Percentiles rank a stretch among this genome's conserved stretches.
phyloP scores from a whole-genome alignment of 2,888 invertebrate species.

The Shargacucullia verbasci region DNA sequence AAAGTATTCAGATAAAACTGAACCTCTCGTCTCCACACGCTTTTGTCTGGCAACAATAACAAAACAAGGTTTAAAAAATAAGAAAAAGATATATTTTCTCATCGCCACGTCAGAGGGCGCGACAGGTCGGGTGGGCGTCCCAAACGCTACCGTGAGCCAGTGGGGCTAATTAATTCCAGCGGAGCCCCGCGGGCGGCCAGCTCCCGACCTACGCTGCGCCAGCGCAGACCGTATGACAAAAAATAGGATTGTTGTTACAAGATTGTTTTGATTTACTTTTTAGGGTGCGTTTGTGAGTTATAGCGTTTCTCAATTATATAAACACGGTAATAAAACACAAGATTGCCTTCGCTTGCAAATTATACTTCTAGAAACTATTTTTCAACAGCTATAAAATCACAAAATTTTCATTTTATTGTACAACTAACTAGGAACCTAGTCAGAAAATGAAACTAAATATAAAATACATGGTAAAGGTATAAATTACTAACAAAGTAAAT shows the following conservation, averaged over 20 bases:
- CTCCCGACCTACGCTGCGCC: constrained; percentile 58
- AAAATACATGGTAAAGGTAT: constrained; percentile 25
- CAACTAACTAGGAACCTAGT: constrained; percentile 5
- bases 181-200: constrained; percentile 49
- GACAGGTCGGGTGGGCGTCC: constrained; percentile 59
- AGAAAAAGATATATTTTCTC: not conserved
- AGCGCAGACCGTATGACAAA: constrained; percentile 26
- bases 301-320: too few relatives aligned
- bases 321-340: too few relatives aligned
- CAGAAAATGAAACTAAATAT: constrained; percentile 15
- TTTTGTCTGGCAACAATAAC: not conserved
- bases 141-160: constrained; percentile 44
- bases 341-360: too few relatives aligned
- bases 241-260: constrained; percentile 8
- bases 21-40: not conserved
- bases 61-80: constrained; percentile 1
- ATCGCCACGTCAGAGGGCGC: constrained; percentile 1
- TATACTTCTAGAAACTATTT: too few relatives aligned
- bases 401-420: not conserved
- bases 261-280: not conserved
- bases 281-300: too few relatives aligned
- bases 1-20: too few relatives aligned
- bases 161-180: constrained; percentile 59
- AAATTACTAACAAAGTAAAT: constrained; percentile 47
- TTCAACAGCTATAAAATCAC: too few relatives aligned